Evolutionary conservation across 2,113 vertebrate species (phyloP).

Genomic region (Pontoporia blainvillei): DNA sequence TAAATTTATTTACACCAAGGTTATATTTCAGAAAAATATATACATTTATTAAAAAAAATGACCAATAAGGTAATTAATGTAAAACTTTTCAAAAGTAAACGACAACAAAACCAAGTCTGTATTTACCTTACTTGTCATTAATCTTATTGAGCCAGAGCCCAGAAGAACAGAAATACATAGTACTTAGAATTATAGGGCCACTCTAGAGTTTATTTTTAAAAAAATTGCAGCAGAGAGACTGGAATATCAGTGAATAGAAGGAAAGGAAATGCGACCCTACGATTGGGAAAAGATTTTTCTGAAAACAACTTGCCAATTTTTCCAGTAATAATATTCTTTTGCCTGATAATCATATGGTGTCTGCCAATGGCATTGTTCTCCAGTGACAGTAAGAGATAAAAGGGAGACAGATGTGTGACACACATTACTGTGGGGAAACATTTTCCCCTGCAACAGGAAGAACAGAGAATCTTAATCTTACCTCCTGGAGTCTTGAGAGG

Average conservation of each 20-base stretch:
- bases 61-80: not conserved
- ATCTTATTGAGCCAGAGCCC: not conserved
- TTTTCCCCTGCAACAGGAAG: constrained; percentile 11
- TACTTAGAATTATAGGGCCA: not conserved
- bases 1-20: not conserved
- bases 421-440: not conserved
- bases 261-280: not conserved
- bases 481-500: not conserved
- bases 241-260: not conserved
- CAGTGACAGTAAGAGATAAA: constrained; percentile 42
- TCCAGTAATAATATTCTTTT: constrained; percentile 67
- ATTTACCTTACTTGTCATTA: not conserved
- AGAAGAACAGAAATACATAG: not conserved
- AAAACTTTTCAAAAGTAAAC: constrained; percentile 14
- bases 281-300: constrained; percentile 15
- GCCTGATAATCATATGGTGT: constrained; percentile 20
- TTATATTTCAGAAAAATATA: not conserved
- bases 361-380: constrained; percentile 48
- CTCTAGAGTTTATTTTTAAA: not conserved
- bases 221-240: not conserved
- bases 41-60: not conserved
- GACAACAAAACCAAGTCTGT: not conserved
- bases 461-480: not conserved
- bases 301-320: constrained; percentile 38
- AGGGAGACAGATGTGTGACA: not conserved